Evolutionary conservation across 2,113 vertebrate genomes (phyloP), one percentile per base, ranked within the genome.

Genomic region (Albula glossodonta): DNA sequence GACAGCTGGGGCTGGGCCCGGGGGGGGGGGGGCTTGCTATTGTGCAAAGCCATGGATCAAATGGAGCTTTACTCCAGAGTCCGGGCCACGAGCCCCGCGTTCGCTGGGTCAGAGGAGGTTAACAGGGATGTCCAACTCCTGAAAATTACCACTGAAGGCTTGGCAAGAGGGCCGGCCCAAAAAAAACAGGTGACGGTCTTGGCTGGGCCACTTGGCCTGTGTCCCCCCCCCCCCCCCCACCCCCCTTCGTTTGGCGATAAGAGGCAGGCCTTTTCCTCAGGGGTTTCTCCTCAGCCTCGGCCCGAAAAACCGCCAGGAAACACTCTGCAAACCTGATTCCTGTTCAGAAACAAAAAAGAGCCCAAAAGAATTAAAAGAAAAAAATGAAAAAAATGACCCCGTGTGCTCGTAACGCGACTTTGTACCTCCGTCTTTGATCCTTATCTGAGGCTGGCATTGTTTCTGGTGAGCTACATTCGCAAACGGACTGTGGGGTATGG

Each of bases 391-490:
- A 70, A 15, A 15, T 60, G 9, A 41, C 25, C 51, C 87, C 93
- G 87, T 51, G 22, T 2, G 84, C 81, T 41, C 31, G 31, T 41
- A 41, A 41, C 31, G 22, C 8, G 8, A n/a, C 63, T 70, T 56
- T 56, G 56, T 89, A 93, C 91, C 91, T 92, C 92, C 91, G 90
- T 66, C 85, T 90, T 87, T 5, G 91, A 91, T 93, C 91, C 89
- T 91, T 92, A 92, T 92, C 92, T 86, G 13, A 15, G 41, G 77
- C 12, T 41, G 31, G 77, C 41, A 78, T 78, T 78, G 77, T 78
- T 78, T 41, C 8, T 22, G 66, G 1, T 19, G 22, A 70, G 53
- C 66, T 2, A 19, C 66, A 19, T n/a, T 70, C 6, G 6, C 6
- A 70, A 70, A 22, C 3, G 63, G 19, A n/a, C 17, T 41, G 31